phyloP scores from a whole-genome alignment of 2,797 vertebrate species.

The Xenops minutus region DNA sequence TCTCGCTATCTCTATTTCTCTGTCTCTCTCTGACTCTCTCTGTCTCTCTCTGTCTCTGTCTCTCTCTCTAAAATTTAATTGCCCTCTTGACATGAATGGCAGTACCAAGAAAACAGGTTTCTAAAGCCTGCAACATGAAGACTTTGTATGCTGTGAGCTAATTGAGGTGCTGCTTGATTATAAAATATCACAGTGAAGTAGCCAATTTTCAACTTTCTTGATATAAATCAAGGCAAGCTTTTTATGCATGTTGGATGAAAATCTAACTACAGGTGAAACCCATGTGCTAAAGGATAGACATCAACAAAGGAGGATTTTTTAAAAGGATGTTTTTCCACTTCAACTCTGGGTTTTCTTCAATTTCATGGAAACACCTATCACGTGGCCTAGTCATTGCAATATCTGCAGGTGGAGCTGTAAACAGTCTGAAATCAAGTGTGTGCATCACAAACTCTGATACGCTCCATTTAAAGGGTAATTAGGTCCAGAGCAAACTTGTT shows the following conservation, averaged over 20 bases:
- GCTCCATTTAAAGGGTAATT: not conserved
- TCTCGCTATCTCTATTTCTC: too few species aligned
- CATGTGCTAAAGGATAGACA: not conserved
- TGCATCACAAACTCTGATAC: not conserved
- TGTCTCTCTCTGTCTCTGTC: too few species aligned
- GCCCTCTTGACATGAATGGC: not conserved
- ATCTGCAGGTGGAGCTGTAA: not conserved
- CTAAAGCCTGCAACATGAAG: not conserved
- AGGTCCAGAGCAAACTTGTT: not conserved
- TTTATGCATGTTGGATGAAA: not conserved
- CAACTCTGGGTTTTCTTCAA: not conserved
- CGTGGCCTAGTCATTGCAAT: not conserved
- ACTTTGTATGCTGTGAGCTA: not conserved
- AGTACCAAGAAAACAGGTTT: not conserved
- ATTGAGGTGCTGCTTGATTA: not conserved
- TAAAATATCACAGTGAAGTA: not conserved
- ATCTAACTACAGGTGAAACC: not conserved
- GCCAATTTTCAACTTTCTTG: conserved; percentile 8
- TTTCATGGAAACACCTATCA: not conserved
- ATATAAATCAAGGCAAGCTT: conserved; percentile 2
- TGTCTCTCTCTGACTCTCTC: too few species aligned
- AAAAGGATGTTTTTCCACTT: not conserved
- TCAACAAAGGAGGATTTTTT: not conserved
- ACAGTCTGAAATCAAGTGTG: not conserved
- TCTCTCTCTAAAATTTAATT: not conserved